Base-by-base conservation (phyloP, 64 coral and sea anemone genomes). In the Montipora cactus region DNA sequence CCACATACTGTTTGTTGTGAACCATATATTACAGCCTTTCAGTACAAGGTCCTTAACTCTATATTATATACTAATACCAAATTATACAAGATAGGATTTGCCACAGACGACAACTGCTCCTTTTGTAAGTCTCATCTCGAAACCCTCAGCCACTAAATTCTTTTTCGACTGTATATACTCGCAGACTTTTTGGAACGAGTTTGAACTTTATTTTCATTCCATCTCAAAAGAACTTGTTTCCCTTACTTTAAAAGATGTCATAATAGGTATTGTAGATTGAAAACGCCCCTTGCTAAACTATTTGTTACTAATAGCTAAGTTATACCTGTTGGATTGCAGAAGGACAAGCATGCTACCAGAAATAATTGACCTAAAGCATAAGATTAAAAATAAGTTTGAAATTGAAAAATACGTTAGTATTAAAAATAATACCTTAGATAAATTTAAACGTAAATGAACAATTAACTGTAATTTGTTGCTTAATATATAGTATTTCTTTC, bases 31-130 rank as follows among this genome's bases (percentile, higher is more conserved):
- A 74, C 8, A 74, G 70, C 70, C 70, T 20, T 74, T 74, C 70
- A 37, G 70, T 74, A 74, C 70, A 74, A 74, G 8, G 70, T 74
- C 25, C 3, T 74, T 5, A 74, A 74, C n/a, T 74, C 70, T 74
- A 53, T 74, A 74, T 74, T 74, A 74, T 74, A 74, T 74, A 74
- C 70, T 74, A 74, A 74, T 74, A 74, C 70, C 70, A 74, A 74
- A 74, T 28, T 74, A 74, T 74, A 74, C 70, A 74, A 74, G 70
- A 53, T 74, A 22, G 70, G 70, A 74, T 74, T 74, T 74, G 70
- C 70, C 70, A 74, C 18, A 22, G 70, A 74, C 21, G 2, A 74
- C 70, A 74, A 20, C 20, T 74, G 70, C 70, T 74, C 70, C 70
- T 74, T 74, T 74, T 37, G 51, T 53, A 53, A 74, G 70, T 74